phyloP scores from a whole-genome alignment of 2,888 invertebrate genomes.

The Thera obeliscata region DNA sequence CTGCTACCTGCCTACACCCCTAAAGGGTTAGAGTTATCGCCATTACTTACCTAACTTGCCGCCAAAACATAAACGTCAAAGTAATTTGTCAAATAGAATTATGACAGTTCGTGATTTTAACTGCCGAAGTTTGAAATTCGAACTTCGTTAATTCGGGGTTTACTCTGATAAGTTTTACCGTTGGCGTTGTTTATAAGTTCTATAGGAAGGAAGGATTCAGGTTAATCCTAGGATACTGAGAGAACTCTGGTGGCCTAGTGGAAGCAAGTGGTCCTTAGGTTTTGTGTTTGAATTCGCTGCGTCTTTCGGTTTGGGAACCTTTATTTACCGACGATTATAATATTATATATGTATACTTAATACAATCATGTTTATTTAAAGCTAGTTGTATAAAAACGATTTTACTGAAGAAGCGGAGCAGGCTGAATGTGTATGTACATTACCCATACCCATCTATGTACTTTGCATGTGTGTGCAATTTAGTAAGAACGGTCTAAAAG shows the following conservation, averaged over 20 bases:
- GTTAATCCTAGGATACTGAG: constrained; percentile 4
- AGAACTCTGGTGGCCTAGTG: neutral
- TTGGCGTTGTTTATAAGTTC: constrained; percentile 3
- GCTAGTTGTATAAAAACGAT: too few relatives aligned
- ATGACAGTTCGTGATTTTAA: constrained; percentile 41
- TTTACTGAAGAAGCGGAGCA: too few relatives aligned
- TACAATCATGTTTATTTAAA: too few relatives aligned
- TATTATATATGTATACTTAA: too few relatives aligned
- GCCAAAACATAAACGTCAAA: constrained; percentile 38
- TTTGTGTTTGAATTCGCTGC: neutral
- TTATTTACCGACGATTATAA: too few relatives aligned
- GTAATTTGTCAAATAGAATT: constrained; percentile 39
- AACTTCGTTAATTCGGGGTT: constrained; percentile 31
- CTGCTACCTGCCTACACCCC: constrained; percentile 2
- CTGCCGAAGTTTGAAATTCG: constrained; percentile 32
- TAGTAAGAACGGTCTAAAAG: too few relatives aligned
- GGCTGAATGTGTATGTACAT: too few relatives aligned
- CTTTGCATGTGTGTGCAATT: too few relatives aligned
- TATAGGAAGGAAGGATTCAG: neutral
- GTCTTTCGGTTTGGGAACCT: too few relatives aligned
- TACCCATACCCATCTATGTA: too few relatives aligned
- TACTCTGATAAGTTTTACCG: constrained; percentile 21
- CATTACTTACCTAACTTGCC: constrained; percentile 30
- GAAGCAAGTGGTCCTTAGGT: neutral
- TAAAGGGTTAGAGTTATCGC: constrained; percentile 25